Evolutionary conservation across 1,140 invertebrate genomes (phyloP).

Genomic region (Diploscapter pachys): DNA sequence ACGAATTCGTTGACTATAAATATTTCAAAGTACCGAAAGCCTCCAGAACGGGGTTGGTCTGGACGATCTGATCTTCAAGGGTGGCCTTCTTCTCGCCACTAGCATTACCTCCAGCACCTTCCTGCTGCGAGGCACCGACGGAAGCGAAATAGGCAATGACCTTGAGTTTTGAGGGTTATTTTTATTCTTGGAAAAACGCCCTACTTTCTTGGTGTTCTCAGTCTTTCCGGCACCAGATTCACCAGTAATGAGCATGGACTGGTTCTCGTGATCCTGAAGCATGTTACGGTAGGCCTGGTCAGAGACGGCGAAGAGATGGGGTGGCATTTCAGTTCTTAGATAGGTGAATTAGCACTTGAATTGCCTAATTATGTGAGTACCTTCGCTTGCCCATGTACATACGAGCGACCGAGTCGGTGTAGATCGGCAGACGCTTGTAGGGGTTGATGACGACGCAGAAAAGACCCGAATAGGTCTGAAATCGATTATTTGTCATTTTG

Average conservation of each 20-base stretch:
- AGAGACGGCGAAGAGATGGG: conserved; percentile 99
- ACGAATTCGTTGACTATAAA: background rate
- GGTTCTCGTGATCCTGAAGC: conserved; percentile 71
- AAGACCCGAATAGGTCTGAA: conserved; percentile 96
- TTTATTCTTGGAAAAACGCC: background rate
- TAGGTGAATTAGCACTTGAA: conserved; percentile 65
- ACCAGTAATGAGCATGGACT: conserved; percentile 76
- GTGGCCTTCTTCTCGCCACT: conserved; percentile 48
- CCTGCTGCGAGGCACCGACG: conserved; percentile 72
- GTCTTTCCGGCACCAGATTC: conserved; percentile 99
- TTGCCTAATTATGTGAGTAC: conserved; percentile 71
- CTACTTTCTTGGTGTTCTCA: conserved; percentile 98
- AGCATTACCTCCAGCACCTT: conserved; percentile 15
- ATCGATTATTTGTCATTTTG: background rate
- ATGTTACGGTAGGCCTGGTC: conserved; percentile 99
- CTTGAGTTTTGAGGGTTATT: conserved; percentile 2
- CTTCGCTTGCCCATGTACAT: conserved; percentile 78
- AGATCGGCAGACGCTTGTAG: conserved; percentile 99
- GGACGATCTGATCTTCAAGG: conserved; percentile 69
- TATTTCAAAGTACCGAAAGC: conserved; percentile 61
- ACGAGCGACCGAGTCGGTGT: conserved; percentile 89
- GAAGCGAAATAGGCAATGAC: conserved; percentile 79
- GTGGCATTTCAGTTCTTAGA: conserved; percentile 88
- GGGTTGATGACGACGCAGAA: conserved; percentile 99
- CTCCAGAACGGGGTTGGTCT: conserved; percentile 66